Percentiles rank a stretch among this genome's conserved stretches.
Evolutionary conservation across 1,140 invertebrate species (phyloP).

Genomic region (Neotoxoptera formosana): DNA sequence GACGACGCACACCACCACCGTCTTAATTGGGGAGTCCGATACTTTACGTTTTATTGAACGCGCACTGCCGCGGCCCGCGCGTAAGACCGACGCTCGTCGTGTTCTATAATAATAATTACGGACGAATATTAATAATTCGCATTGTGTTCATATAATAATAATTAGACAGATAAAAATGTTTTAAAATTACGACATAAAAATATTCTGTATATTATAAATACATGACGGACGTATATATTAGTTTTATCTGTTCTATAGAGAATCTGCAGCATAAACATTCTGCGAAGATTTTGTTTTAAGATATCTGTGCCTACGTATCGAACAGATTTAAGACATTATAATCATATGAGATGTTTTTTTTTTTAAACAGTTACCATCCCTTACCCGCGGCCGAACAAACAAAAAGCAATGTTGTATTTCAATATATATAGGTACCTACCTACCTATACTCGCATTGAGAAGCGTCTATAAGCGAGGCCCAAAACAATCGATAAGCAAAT

Average conservation of each 20-base stretch:
- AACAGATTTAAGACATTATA: constrained; percentile 9
- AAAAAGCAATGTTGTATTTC: not conserved
- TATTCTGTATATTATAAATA: not conserved
- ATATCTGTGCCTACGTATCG: not conserved
- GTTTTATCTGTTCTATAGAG: not conserved
- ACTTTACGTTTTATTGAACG: not conserved
- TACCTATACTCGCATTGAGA: not conserved
- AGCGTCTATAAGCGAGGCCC: not conserved
- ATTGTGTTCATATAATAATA: not conserved
- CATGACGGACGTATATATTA: not conserved
- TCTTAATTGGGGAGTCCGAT: not conserved
- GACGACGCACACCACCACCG: not conserved
- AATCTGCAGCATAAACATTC: not conserved
- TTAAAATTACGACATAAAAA: not conserved
- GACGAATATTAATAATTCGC: not conserved
- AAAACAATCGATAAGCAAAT: not conserved
- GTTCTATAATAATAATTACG: not conserved
- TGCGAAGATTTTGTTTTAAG: not conserved
- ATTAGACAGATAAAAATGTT: not conserved
- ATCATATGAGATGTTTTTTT: not conserved
- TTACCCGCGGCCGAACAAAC: not conserved
- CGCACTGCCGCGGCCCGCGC: not conserved
- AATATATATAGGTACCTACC: not conserved
- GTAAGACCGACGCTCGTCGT: not conserved
- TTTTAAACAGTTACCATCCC: not conserved